Evolutionary conservation across 2,113 vertebrate species (phyloP).

Genomic region (Thryonomys swinderianus): DNA sequence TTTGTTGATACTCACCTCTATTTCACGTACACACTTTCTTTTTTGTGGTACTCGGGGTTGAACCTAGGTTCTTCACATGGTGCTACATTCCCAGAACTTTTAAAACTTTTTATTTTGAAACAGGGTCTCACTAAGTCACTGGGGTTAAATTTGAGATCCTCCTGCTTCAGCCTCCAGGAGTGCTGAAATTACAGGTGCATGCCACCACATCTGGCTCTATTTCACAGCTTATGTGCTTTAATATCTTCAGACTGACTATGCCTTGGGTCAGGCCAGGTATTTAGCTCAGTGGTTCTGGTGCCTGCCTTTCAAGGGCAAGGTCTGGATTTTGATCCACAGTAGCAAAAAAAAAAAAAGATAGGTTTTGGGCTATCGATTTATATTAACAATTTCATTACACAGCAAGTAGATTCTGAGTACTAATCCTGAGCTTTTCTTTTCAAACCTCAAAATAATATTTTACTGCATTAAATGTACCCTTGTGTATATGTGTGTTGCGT

Average conservation of each 20-base stretch:
- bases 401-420: neutral
- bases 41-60: neutral
- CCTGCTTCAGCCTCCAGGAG: neutral
- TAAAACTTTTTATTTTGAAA: neutral
- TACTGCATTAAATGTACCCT: neutral
- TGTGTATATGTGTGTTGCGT: neutral
- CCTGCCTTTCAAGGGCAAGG: too few species aligned
- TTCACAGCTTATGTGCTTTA: neutral
- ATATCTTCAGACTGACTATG: neutral
- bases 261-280: neutral
- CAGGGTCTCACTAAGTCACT: neutral
- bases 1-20: neutral
- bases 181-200: neutral
- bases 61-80: neutral
- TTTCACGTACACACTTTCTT: neutral
- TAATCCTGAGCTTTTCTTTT: neutral
- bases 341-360: too few species aligned
- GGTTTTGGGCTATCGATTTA: neutral
- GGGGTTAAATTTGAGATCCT: neutral
- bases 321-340: too few species aligned
- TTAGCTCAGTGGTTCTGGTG: too few species aligned
- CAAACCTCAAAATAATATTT: neutral
- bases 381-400: neutral
- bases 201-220: neutral
- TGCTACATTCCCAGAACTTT: neutral